These are phyloP conservation scores for Leptopilina syphax DNA, from an alignment of 2,888 invertebrate genomes.

Conservation along the genomic window DNA sequence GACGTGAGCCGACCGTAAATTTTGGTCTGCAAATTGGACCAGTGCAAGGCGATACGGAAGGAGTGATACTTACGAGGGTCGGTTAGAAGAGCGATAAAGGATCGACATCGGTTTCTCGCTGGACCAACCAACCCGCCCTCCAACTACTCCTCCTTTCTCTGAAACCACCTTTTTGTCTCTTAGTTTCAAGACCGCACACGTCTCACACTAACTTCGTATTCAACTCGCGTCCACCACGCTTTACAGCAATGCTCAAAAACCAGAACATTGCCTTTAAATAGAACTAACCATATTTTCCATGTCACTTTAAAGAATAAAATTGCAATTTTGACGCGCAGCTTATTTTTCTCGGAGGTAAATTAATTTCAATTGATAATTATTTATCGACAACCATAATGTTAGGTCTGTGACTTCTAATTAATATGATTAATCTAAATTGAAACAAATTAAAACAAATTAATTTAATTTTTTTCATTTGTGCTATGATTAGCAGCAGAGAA, in stretches of 20 bases:
- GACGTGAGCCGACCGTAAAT: slow-evolving; percentile 53
- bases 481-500: too few species aligned
- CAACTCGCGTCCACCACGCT: background rate
- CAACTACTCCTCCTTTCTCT: background rate
- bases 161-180: slow-evolving; percentile 21
- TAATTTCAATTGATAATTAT: too few species aligned
- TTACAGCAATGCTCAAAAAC: slow-evolving; percentile 14
- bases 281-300: background rate
- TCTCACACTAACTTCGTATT: slow-evolving; percentile 35
- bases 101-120: slow-evolving; percentile 50
- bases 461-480: too few species aligned
- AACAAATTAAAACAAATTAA: too few species aligned
- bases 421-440: too few species aligned
- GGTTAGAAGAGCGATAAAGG: slow-evolving; percentile 50
- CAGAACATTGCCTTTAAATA: slow-evolving; percentile 22
- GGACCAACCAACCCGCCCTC: slow-evolving; percentile 43
- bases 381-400: too few species aligned
- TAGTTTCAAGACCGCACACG: slow-evolving; percentile 35
- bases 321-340: too few species aligned
- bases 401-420: too few species aligned
- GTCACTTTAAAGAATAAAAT: background rate
- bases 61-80: slow-evolving; percentile 49
- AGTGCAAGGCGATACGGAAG: slow-evolving; percentile 39
- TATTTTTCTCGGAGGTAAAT: too few species aligned
- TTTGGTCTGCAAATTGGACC: slow-evolving; percentile 53